Evolutionary conservation across 2,797 vertebrate genomes (phyloP).

Genomic region (Tapirus indicus): DNA sequence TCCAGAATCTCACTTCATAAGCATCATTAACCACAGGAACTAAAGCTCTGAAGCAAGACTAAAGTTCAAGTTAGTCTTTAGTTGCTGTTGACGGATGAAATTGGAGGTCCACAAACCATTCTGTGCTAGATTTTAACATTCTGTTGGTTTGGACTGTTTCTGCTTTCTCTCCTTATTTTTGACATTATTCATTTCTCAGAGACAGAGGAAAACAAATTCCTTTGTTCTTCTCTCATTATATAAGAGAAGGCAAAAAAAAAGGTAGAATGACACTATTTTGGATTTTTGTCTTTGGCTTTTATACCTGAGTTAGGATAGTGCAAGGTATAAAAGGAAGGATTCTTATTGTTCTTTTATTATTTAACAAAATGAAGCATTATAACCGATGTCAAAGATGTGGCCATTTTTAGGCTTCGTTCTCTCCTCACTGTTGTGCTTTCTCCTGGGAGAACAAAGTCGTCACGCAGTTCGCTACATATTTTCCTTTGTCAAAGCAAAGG

Average conservation of each 20-base stretch:
- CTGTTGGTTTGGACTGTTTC: slow-evolving; percentile 64
- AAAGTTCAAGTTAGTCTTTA: not conserved
- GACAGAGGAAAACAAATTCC: slow-evolving; percentile 28
- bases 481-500: slow-evolving; percentile 68
- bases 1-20: not conserved
- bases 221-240: slow-evolving; percentile 68
- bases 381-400: slow-evolving; percentile 54
- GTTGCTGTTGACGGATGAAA: not conserved
- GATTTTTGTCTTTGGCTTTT: slow-evolving; percentile 49
- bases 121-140: not conserved
- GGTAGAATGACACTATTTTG: slow-evolving; percentile 15
- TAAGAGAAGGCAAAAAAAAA: not conserved
- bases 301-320: not conserved
- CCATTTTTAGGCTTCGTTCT: slow-evolving; percentile 69
- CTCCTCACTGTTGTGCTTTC: slow-evolving; percentile 35
- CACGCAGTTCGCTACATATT: slow-evolving; percentile 48
- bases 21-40: not conserved
- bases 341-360: slow-evolving; percentile 58
- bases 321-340: slow-evolving; percentile 55
- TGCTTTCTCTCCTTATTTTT: slow-evolving; percentile 13
- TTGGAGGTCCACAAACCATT: not conserved
- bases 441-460: slow-evolving; percentile 75
- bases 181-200: slow-evolving; percentile 19
- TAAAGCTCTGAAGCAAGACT: not conserved
- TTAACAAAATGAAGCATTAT: slow-evolving; percentile 77